Evolutionary conservation across 2,888 invertebrate genomes (phyloP), one percentile per base, ranked within the genome.

Genomic region (Eumerus sabulonum): DNA sequence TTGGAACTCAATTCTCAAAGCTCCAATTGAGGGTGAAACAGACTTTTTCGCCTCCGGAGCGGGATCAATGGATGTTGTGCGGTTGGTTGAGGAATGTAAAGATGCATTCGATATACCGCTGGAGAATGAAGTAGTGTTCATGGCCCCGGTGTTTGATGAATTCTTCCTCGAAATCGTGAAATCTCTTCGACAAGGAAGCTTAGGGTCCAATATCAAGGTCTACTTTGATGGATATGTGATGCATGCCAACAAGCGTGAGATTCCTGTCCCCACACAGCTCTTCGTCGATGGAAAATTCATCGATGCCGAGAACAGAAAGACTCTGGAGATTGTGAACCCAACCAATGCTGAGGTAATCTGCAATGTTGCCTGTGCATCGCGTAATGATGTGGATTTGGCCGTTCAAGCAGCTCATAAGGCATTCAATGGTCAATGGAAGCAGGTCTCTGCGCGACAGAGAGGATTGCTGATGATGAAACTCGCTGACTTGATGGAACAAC

Each of bases 1-100:
- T 59, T 98, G 98, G 98, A 92, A 92, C 77, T 93, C 94, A 0
- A 98, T 98, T 83, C 90, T 98, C 0, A 94, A 94, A 83, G 90
- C 92, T 0, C 93, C 94, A 1, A 91, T 95, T 5, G 93, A 94
- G 9, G 92, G 93, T 9, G 92, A 93, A 1, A 96, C 96, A 0
- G 98, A 98, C 86, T 98, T 99, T 90, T 98, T 99, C 88, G 92
- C 92, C 0, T 92, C 93, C n/a, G 98, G 98, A 11, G 98, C 96
- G n/a, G 96, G 97, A 0, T 98, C 98, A 7, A 98, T 99, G 97
- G 98, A 99, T 87, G 98, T 98, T 1, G 97, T 98, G 0, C 86
- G 89, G 11, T 76, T 98, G 57, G 94, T 98, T 0, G 98, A 98
- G 89, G 98, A 98, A 90, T 92, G 98, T 0, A 96, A 96, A 86